Evolutionary conservation across 2,888 invertebrate genomes (phyloP), one percentile per base, ranked within the genome.

Genomic region (Mayetiola destructor): DNA sequence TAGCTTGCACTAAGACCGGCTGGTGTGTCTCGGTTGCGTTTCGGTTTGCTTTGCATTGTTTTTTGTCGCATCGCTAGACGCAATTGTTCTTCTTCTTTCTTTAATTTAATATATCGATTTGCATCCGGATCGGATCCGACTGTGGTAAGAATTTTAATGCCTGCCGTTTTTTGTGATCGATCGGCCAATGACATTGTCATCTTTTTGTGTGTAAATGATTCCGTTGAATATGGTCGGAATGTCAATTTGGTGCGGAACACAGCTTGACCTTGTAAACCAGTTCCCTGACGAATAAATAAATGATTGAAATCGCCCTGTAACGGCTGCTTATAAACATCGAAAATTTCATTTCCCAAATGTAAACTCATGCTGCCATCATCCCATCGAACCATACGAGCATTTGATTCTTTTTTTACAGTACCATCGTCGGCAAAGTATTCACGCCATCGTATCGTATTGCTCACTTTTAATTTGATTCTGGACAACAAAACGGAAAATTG

Each of bases 161-260:
- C 92, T 1, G 88, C 85, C 0, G 92, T 88, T 73, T 95, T 95
- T 56, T 89, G 85, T 42, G 92, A 88, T 56, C 95, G 80, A 73
- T 99, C 97, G 0, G 97, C 97, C 63, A 97, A 76, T 0, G 95
- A 96, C 73, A 97, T 79, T 0, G 97, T 99, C 88, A 99, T 96
- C 79, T 99, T 99, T 63, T 95, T 82, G 72, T 99, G 97, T 0
- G 99, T 99, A 74, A 96, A 94, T 21, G 96, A 96, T 69, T 99
- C 97, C 0, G 97, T 99, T 0, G 97, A 97, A 70, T 96, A 95
- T 0, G 99, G 99, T 42, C 97, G 80, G 84, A 99, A 99, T 1
- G 93, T 91, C 0, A 99, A 76, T 72, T 97, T 97, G 0, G 94
- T 95, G 39, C 91, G 80, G 76, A 99, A 97, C 30, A 99, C 92